Evolutionary conservation across 2,888 invertebrate species (phyloP).

Genomic region (Leucania comma): DNA sequence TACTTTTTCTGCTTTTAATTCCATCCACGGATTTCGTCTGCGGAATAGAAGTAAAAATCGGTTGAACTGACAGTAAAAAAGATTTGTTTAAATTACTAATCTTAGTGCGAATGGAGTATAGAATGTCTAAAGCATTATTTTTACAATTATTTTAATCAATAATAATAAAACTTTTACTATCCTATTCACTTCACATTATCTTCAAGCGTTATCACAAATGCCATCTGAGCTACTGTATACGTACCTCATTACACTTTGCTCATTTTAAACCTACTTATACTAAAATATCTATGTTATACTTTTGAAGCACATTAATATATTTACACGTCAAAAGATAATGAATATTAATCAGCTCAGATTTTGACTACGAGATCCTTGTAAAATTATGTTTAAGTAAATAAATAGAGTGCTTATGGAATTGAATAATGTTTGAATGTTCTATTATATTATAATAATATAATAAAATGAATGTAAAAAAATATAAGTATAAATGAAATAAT

Average conservation of each 20-base stretch:
- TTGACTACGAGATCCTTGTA: background rate
- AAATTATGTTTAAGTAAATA: constrained; percentile 18
- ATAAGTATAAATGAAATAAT: too few species aligned
- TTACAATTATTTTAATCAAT: constrained; percentile 53
- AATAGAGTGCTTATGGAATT: background rate
- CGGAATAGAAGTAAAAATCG: too few species aligned
- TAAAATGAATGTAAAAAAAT: background rate
- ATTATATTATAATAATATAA: too few species aligned
- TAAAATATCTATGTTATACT: constrained; percentile 52
- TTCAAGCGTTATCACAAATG: constrained; percentile 82
- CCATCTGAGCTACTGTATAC: constrained; percentile 69
- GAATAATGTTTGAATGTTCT: background rate
- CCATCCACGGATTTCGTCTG: too few species aligned
- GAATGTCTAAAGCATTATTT: constrained; percentile 56
- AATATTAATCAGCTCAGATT: background rate
- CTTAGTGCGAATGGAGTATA: background rate
- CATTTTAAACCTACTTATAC: constrained; percentile 52
- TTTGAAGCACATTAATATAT: constrained; percentile 66
- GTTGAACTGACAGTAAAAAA: too few species aligned
- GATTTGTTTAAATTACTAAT: too few species aligned
- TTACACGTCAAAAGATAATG: constrained; percentile 53
- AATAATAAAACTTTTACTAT: constrained; percentile 55
- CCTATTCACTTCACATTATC: constrained; percentile 56
- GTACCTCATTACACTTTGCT: constrained; percentile 59
- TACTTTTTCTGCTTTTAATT: too few species aligned